A percentile compares a stretch with the other conserved stretches of the same genome.
Conservation (phyloP, 1,140 invertebrate species). For the Ceratosolen solmsi region DNA sequence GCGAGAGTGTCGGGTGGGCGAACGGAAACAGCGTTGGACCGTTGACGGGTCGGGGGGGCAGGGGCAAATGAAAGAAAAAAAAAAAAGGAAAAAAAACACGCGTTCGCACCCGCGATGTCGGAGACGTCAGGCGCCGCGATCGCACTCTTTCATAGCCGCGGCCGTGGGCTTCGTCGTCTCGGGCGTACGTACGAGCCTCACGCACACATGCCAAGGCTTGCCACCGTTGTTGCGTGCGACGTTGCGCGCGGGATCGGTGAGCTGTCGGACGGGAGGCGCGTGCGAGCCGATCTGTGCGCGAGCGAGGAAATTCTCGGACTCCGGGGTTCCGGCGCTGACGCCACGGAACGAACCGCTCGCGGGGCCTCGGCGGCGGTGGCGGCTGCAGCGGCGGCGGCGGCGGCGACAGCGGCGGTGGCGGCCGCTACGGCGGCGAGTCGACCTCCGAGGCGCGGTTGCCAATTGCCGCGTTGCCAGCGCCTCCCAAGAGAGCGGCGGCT, state of each 20-base stretch:
- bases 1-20: not conserved
- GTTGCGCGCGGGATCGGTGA: not conserved
- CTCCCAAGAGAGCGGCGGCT: not conserved
- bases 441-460: constrained; percentile 34
- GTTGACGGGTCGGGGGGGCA: not conserved
- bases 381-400: not conserved
- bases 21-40: not conserved
- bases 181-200: not conserved
- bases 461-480: constrained; percentile 25
- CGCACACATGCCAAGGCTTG: not conserved
- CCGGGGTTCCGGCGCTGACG: not conserved
- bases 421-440: constrained; percentile 2
- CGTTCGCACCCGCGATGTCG: constrained; percentile 26
- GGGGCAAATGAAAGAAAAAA: not conserved
- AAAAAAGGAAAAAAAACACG: constrained; percentile 26
- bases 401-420: not conserved
- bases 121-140: constrained; percentile 22
- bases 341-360: not conserved
- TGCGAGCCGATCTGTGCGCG: constrained; percentile 1
- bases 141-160: constrained; percentile 41
- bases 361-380: not conserved
- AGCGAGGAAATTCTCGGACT: constrained; percentile 19
- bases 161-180: constrained; percentile 2
- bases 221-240: not conserved
- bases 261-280: not conserved